These are phyloP conservation scores for Acrocyrtus sp. DNA, from an alignment of 2,888 invertebrate species.

Conservation along the genomic window DNA sequence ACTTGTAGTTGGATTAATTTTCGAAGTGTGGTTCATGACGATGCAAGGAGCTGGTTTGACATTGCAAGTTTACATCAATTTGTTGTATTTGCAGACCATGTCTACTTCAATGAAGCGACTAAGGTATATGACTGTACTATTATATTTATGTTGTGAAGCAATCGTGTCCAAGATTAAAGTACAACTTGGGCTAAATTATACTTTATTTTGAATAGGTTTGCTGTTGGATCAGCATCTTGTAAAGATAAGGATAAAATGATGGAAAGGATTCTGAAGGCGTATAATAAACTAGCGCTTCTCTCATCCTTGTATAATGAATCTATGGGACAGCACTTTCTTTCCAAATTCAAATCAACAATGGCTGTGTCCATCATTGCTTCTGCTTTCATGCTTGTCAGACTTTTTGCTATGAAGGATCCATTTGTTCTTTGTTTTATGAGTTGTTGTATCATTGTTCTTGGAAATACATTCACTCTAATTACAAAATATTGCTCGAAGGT, in stretches of 20 bases:
- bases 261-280: background rate
- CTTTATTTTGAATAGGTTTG: no score
- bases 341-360: background rate
- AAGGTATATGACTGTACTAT: background rate
- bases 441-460: background rate
- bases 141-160: no score
- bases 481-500: background rate
- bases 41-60: background rate
- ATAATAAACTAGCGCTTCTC: background rate
- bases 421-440: background rate
- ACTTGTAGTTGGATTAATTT: background rate
- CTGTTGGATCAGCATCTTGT: no score
- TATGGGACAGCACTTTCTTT: background rate
- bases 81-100: background rate
- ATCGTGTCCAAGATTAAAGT: no score
- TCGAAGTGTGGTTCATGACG: background rate
- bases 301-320: background rate
- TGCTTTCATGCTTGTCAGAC: background rate
- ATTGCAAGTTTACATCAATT: background rate
- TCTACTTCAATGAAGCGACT: constrained; percentile 1
- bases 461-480: no score
- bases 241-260: no score
- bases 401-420: background rate
- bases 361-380: background rate
- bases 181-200: no score